A percentile compares a stretch with the other conserved stretches of the same genome.
These are phyloP conservation scores for Acromyrmex heyeri DNA, from an alignment of 1,140 invertebrate genomes.

Conservation along the genomic window DNA sequence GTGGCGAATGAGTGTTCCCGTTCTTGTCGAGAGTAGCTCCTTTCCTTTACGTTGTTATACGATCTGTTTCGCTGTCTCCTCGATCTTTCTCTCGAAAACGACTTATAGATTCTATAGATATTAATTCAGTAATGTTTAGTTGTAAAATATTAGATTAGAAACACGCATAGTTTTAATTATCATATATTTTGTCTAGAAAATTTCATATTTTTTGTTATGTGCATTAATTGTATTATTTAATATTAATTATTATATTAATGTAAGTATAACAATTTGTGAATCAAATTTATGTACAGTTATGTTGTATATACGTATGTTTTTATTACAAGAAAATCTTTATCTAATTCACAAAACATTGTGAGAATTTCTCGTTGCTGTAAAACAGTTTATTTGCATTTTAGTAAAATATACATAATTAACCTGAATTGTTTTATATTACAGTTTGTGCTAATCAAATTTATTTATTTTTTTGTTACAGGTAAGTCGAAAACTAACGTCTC, in stretches of 20 bases:
- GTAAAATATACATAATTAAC: not conserved
- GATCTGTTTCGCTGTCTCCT: constrained; percentile 63
- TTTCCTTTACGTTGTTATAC: constrained; percentile 42
- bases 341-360: not conserved
- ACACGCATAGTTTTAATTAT: not conserved
- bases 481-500: not conserved
- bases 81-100: constrained; percentile 68
- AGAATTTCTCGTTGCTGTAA: not conserved
- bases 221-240: not conserved
- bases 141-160: not conserved
- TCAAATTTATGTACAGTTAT: not conserved
- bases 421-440: not conserved
- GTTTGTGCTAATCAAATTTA: constrained; percentile 6
- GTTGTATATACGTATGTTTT: not conserved
- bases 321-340: not conserved
- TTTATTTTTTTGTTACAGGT: constrained; percentile 37
- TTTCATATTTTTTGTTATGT: not conserved
- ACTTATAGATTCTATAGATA: constrained; percentile 61
- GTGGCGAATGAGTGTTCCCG: constrained; percentile 53
- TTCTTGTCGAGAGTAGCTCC: constrained; percentile 48
- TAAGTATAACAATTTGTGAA: not conserved
- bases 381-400: not conserved
- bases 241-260: not conserved
- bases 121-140: constrained; percentile 40
- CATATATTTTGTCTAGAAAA: not conserved